Conservation (phyloP, 2,113 vertebrate genomes). For the Seriola rivoliana region DNA sequence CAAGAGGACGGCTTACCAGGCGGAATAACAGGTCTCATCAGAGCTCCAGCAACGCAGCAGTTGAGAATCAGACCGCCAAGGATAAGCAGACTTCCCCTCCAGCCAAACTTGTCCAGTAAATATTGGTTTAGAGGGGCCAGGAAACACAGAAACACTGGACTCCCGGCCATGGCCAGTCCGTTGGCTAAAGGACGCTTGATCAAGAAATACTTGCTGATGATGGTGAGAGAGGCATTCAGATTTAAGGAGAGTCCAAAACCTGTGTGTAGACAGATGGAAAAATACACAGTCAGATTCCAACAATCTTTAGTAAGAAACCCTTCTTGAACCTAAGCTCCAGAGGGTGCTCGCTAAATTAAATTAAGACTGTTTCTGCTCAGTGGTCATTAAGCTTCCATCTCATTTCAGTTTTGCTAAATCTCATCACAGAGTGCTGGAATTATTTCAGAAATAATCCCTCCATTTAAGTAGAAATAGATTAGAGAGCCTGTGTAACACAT, state of each 20-base stretch:
- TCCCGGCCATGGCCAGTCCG: conserved; percentile 88
- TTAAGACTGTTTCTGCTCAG: conserved; percentile 65
- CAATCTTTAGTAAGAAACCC: conserved; percentile 35
- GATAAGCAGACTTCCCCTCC: conserved; percentile 89
- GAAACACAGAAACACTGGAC: conserved; percentile 86
- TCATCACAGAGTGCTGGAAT: conserved; percentile 79
- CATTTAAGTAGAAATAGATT: conserved; percentile 87
- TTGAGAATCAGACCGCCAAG: conserved; percentile 87
- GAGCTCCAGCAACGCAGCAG: conserved; percentile 88
- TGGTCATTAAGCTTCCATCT: conserved; percentile 79
- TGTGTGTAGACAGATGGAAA: conserved; percentile 62
- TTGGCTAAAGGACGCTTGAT: conserved; percentile 87
- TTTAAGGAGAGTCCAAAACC: conserved; percentile 89
- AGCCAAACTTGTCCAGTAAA: conserved; percentile 86
- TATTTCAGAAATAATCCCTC: conserved; percentile 84
- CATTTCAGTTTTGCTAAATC: conserved; percentile 80
- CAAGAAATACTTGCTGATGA: conserved; percentile 89
- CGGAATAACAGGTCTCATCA: conserved; percentile 85
- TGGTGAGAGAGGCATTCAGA: conserved; percentile 90
- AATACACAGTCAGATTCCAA: conserved; percentile 45
- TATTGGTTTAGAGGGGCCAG: conserved; percentile 87
- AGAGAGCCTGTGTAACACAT: conserved; percentile 76
- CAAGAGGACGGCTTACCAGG: neutral
- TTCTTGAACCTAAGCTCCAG: conserved; percentile 45
- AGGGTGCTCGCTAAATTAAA: conserved; percentile 72